Base-by-base conservation (phyloP, 2,113 vertebrate genomes). In the Mola mola region DNA sequence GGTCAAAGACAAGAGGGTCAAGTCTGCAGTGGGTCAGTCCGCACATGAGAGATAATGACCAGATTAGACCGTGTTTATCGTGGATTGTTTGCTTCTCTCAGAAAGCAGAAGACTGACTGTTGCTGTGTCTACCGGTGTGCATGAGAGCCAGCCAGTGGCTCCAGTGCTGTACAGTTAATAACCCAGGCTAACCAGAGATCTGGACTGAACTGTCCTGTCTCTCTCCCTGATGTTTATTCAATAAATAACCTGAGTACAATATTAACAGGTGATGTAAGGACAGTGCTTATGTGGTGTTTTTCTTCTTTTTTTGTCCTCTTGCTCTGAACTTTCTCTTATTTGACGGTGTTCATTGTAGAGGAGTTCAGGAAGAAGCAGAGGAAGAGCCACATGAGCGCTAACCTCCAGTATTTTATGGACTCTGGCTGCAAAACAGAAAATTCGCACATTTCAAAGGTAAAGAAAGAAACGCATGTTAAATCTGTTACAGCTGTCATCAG, bases 1-100 rank as follows among this genome's bases (percentile, higher is more conserved):
- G 0, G 90, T 91, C 44, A 93, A 93, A 69, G 81, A 93, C 82
- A 93, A 92, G 55, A 75, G 67, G 43, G 65, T 90, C 56, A 89
- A 82, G 58, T 90, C 84, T 41, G 90, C 90, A 25, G 63, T 93
- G 6, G 92, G 91, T 93, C 48, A 81, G 86, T 80, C 10, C 11
- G 41, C 17, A 7, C 10, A 7, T n/a, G n/a, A n/a, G n/a, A n/a
- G n/a, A n/a, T n/a, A n/a, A n/a, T n/a, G n/a, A n/a, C n/a, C n/a
- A n/a, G n/a, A n/a, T n/a, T n/a, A n/a, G n/a, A n/a, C n/a, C n/a
- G n/a, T n/a, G n/a, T n/a, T n/a, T n/a, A n/a, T n/a, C n/a, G n/a
- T n/a, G n/a, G n/a, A n/a, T n/a, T n/a, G n/a, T n/a, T n/a, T n/a
- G n/a, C n/a, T 13, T 38, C 28, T 29, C 28, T 2, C n/a, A 38